Conservation (phyloP, 2,113 vertebrate species). For the Dicerorhinus sumatrensis region DNA sequence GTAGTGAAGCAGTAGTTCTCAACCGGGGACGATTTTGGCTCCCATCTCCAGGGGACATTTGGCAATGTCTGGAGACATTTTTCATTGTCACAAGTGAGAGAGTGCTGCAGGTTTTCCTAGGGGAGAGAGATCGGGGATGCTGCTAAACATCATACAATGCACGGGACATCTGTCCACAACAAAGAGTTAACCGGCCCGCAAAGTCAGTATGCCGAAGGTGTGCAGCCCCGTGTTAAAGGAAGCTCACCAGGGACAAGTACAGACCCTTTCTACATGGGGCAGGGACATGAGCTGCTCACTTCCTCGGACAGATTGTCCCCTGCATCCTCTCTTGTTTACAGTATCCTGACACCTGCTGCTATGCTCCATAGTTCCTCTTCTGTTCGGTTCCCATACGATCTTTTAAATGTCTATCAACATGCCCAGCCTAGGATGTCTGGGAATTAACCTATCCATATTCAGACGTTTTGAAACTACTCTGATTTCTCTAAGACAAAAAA, state of each 20-base stretch:
- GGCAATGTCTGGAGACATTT: not conserved
- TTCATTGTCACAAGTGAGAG: not conserved
- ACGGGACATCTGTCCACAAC: not conserved
- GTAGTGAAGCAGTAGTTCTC: not conserved
- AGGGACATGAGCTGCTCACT: not conserved
- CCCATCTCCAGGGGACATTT: not conserved
- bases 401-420: not conserved
- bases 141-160: not conserved
- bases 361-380: not conserved
- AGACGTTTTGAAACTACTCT: constrained; percentile 29
- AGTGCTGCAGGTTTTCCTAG: not conserved
- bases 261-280: not conserved
- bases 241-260: not conserved
- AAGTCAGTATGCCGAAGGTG: not conserved
- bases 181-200: not conserved
- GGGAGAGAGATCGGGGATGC: not conserved
- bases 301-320: not conserved
- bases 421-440: not conserved
- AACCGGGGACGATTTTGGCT: not conserved
- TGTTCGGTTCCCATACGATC: not conserved
- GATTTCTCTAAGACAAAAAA: constrained; percentile 51
- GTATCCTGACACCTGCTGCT: not conserved
- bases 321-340: accelerated
- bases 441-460: not conserved
- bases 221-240: not conserved